A percentile compares a stretch with the other conserved stretches of the same genome.
Evolutionary conservation across 2,113 vertebrate species (phyloP).

Genomic region (Misgurnus anguillicaudatus): DNA sequence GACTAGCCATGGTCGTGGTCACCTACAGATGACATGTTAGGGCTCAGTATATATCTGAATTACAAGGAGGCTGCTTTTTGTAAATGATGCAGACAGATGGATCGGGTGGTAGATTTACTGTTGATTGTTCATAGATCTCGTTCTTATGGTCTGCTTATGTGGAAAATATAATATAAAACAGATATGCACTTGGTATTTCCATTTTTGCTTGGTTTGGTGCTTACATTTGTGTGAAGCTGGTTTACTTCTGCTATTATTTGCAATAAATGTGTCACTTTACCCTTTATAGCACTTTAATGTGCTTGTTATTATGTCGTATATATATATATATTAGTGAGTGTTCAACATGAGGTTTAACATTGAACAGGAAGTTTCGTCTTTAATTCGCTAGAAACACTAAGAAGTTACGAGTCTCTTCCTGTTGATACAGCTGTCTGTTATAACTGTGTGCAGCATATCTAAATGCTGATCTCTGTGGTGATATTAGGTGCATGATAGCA

Average conservation of each 20-base stretch:
- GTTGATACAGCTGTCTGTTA: neutral
- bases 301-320: too few species aligned
- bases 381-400: slow-evolving; percentile 28
- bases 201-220: too few species aligned
- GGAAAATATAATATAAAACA: neutral
- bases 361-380: slow-evolving; percentile 30
- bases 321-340: too few species aligned
- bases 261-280: neutral
- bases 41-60: slow-evolving; percentile 87
- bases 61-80: slow-evolving; percentile 66
- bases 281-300: neutral
- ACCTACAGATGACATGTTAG: slow-evolving; percentile 88
- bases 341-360: neutral
- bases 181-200: slow-evolving; percentile 18
- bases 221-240: too few species aligned
- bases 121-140: slow-evolving; percentile 72
- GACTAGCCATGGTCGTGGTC: slow-evolving; percentile 80
- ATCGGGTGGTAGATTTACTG: slow-evolving; percentile 62
- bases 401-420: slow-evolving; percentile 52
- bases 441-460: neutral
- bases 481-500: too few species aligned
- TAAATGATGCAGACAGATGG: slow-evolving; percentile 80
- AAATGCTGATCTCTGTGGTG: neutral
- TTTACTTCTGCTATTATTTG: too few species aligned
- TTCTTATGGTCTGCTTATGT: slow-evolving; percentile 58